Evolutionary conservation across 2,797 vertebrate species (phyloP).

Genomic region (Distichodus sexfasciatus): DNA sequence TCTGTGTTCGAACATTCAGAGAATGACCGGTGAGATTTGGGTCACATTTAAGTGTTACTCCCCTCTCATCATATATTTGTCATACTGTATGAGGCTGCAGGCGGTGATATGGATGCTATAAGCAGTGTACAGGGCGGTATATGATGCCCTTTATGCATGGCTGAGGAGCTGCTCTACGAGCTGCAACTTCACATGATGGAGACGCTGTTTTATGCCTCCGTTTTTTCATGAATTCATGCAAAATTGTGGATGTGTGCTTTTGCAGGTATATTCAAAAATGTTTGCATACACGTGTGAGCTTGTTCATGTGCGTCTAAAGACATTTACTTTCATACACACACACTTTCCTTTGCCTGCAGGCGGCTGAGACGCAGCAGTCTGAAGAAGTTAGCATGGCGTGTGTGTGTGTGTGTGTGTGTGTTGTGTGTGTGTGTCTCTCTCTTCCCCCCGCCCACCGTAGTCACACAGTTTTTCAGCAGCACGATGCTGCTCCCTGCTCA

Average conservation of each 20-base stretch:
- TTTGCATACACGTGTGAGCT: background rate
- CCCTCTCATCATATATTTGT: background rate
- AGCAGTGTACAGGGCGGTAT: background rate
- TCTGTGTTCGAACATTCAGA: too few relatives aligned
- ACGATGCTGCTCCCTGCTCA: constrained; percentile 10
- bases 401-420: constrained; percentile 1
- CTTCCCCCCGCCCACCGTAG: constrained; percentile 5
- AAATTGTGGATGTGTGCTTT: background rate
- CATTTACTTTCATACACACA: background rate
- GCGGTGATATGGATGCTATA: background rate
- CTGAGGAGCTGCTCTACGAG: constrained; percentile 36
- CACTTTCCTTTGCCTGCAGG: constrained; percentile 67
- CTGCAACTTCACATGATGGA: constrained; percentile 39
- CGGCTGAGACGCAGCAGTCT: constrained; percentile 65
- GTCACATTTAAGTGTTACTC: background rate
- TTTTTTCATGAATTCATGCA: background rate
- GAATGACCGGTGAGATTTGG: too few relatives aligned
- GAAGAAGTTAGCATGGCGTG: constrained; percentile 68
- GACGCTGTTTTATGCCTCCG: constrained; percentile 14
- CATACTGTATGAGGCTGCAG: background rate
- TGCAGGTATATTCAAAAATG: background rate
- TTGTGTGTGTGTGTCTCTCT: background rate
- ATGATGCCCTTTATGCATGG: constrained; percentile 50
- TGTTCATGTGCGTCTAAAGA: constrained; percentile 1
- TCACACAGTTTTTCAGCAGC: constrained; percentile 22